Percentiles rank a stretch among this genome's conserved stretches.
phyloP scores from a whole-genome alignment of 2,113 vertebrate species.

The Laticauda colubrina region DNA sequence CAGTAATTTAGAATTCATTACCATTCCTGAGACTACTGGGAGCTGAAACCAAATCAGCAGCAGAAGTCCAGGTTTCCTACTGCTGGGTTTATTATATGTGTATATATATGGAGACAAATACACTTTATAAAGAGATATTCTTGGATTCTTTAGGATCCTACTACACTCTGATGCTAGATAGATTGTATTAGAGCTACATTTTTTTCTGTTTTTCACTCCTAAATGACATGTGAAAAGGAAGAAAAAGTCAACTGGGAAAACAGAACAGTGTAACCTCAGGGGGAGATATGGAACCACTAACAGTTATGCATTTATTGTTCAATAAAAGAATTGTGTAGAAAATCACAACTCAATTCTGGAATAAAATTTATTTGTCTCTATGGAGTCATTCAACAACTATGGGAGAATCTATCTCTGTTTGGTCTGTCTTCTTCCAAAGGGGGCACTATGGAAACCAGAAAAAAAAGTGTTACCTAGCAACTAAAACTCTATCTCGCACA shows the following conservation, averaged over 20 bases:
- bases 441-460: conserved; percentile 47
- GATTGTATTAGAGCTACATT: background rate
- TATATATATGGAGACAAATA: background rate
- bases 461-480: conserved; percentile 57
- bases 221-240: background rate
- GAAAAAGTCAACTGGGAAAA: conserved; percentile 7
- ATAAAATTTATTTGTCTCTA: conserved; percentile 10
- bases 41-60: background rate
- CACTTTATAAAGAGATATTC: background rate
- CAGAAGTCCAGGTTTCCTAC: background rate
- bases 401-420: conserved; percentile 29
- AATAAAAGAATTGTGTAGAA: conserved; percentile 3
- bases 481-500: conserved; percentile 49
- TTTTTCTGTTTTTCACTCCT: background rate
- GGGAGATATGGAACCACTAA: conserved; percentile 1
- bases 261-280: background rate
- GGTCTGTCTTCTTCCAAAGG: conserved; percentile 44
- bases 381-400: background rate
- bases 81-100: background rate
- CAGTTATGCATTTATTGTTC: conserved; percentile 3
- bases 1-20: background rate
- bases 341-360: background rate
- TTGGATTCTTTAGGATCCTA: background rate
- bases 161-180: background rate
- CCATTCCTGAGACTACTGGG: background rate